These are phyloP conservation scores for Mola mola DNA, from an alignment of 2,113 vertebrate species.

Conservation along the genomic window DNA sequence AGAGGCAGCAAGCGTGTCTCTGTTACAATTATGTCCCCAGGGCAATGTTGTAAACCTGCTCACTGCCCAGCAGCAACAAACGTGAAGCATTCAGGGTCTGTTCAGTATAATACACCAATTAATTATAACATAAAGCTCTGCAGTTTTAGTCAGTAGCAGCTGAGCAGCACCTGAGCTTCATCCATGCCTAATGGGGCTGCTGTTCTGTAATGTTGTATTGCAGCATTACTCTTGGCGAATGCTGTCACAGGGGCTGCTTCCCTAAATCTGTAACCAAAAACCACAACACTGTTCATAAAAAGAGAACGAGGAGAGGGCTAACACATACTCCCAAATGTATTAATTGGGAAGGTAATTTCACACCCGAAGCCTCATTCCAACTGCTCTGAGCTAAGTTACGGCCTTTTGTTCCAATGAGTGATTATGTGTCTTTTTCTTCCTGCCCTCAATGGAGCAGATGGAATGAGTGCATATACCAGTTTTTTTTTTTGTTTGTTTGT, in stretches of 20 bases:
- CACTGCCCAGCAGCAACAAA: constrained; percentile 51
- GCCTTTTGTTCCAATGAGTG: constrained; percentile 61
- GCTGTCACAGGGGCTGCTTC: constrained; percentile 5
- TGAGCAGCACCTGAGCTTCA: constrained; percentile 28
- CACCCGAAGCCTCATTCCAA: constrained; percentile 71
- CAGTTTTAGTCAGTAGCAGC: constrained; percentile 43
- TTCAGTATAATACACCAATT: constrained; percentile 44
- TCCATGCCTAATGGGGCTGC: constrained; percentile 42
- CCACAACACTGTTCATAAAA: constrained; percentile 29
- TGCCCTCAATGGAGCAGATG: constrained; percentile 58
- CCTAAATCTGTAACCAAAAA: constrained; percentile 8
- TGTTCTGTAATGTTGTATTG: constrained; percentile 9
- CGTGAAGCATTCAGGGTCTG: constrained; percentile 43
- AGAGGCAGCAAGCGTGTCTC: constrained; percentile 39
- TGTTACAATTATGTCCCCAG: constrained; percentile 48
- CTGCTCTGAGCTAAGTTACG: constrained; percentile 58
- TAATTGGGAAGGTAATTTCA: constrained; percentile 66
- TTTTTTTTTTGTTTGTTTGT: constrained; percentile 20
- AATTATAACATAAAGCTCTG: constrained; percentile 40
- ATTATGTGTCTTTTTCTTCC: constrained; percentile 56
- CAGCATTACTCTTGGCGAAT: constrained; percentile 18
- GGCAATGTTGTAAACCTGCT: constrained; percentile 46
- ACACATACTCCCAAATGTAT: constrained; percentile 47
- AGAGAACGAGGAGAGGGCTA: constrained; percentile 16
- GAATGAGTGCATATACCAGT: constrained; percentile 16